Conservation (phyloP, 2,113 vertebrate species). For the Macquaria australasica region DNA sequence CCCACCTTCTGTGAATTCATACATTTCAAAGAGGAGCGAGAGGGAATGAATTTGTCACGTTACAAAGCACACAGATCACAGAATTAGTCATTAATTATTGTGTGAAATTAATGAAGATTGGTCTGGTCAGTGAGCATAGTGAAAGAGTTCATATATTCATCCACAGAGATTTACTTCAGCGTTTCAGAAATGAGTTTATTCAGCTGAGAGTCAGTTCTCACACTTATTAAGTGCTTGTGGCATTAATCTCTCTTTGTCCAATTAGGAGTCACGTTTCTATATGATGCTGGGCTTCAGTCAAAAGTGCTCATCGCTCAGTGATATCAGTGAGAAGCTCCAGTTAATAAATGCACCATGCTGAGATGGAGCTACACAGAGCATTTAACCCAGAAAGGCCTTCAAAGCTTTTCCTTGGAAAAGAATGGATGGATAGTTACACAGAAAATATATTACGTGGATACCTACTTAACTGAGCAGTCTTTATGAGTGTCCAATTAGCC, state of each 20-base stretch:
- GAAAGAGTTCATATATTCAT: constrained; percentile 31
- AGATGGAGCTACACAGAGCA: background rate
- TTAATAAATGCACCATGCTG: constrained; percentile 5
- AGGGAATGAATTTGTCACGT: constrained; percentile 32
- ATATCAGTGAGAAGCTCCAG: constrained; percentile 8
- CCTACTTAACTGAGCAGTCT: background rate
- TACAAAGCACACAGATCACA: constrained; percentile 44
- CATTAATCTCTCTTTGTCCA: constrained; percentile 65
- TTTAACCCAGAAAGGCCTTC: constrained; percentile 31
- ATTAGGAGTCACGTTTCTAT: constrained; percentile 42
- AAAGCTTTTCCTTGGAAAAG: background rate
- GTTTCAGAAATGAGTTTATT: constrained; percentile 51
- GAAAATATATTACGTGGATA: background rate
- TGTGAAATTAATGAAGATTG: constrained; percentile 55
- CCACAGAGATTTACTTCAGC: constrained; percentile 47
- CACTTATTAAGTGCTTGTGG: constrained; percentile 57
- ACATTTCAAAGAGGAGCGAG: constrained; percentile 11
- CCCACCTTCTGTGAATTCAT: constrained; percentile 44
- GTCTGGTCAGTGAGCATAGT: constrained; percentile 25
- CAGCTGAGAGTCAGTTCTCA: constrained; percentile 62
- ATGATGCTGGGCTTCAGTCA: constrained; percentile 14
- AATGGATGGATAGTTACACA: background rate
- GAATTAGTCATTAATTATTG: constrained; percentile 61
- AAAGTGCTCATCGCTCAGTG: constrained; percentile 11
- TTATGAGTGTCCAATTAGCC: background rate